Base-by-base conservation (phyloP, 2,888 invertebrate genomes). In the Epistrophella euchroma region DNA sequence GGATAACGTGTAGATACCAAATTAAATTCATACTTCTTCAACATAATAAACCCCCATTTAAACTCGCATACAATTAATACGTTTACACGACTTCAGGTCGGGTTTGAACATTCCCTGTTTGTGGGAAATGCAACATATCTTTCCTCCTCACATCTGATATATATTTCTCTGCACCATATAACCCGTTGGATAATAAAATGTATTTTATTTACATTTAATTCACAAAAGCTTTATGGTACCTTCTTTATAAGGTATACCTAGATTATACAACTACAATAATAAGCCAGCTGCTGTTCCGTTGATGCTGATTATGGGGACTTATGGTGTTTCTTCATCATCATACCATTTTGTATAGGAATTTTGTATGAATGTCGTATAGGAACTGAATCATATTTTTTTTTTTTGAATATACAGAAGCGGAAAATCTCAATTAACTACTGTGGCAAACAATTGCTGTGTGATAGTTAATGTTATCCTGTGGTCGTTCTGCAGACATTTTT, bases 161-260 rank as follows among this genome's bases (percentile, higher is more conserved):
- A 4, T 35, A n/a, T 32, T 56, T 55, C 5, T 35, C 17, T 58
- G 35, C 19, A 13, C 17, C 35, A 1, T 35, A 19, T 56, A 32
- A 17, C n/a, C 10, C 1, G 71, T 66, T 60, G 70, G 75, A 58
- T 32, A 66, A 72, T 60, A 40, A 60, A 76, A 85, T 76, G 75
- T 85, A 76, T 80, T 85, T 85, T 80, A 80, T 85, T 85, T 76
- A 80, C 72, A 75, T 85, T 85, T 85, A 85, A 84, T 79, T 84
- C 84, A 75, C 74, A 71, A 75, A 75, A 80, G 80, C 75, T 80
- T 72, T 76, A 85, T 52, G 52, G 52, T 72, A 80, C 70, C 56
- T 80, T 72, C 80, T 85, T 72, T 72, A 85, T 79, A 72, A 68
- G 1, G 4, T 85, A 76, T 71, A 64, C 32, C 25, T 25, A 25